phyloP scores from a whole-genome alignment of 2,113 vertebrate genomes.

The Poeciliopsis occidentalis region DNA sequence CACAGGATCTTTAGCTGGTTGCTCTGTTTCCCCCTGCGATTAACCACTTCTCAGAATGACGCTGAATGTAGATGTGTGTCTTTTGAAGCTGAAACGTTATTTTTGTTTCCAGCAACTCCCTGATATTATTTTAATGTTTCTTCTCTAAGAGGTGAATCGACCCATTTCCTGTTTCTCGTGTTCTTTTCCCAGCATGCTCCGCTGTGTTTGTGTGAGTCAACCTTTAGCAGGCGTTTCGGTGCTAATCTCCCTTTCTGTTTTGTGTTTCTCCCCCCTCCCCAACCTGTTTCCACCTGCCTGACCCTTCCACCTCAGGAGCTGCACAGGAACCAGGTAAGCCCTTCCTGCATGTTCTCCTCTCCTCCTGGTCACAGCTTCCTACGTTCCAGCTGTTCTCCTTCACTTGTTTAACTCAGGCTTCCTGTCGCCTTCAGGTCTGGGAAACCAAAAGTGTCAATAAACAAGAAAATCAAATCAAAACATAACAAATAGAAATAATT shows the following conservation, averaged over 20 bases:
- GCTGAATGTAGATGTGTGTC: background rate
- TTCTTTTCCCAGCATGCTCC: conserved; percentile 40
- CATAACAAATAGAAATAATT: no score
- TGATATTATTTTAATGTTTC: background rate
- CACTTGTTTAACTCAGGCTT: background rate
- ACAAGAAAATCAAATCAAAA: background rate
- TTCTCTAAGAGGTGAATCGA: background rate
- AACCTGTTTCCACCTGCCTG: conserved; percentile 8
- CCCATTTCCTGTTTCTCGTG: conserved; percentile 9
- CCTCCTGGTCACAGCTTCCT: conserved; percentile 10
- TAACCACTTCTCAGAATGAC: background rate
- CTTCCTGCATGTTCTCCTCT: conserved; percentile 23
- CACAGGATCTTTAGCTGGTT: background rate
- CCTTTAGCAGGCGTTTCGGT: conserved; percentile 33
- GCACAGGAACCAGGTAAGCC: conserved; percentile 80
- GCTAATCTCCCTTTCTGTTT: conserved; percentile 60
- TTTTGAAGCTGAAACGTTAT: background rate
- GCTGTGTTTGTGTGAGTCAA: conserved; percentile 7
- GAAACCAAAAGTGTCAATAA: background rate
- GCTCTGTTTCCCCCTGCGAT: background rate
- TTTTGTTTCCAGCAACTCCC: background rate
- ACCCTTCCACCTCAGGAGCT: conserved; percentile 70
- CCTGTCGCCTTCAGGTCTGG: background rate
- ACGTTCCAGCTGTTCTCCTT: background rate
- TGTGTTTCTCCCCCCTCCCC: conserved; percentile 7